Conservation (phyloP, 2,113 vertebrate species). For the Ascaphus truei region DNA sequence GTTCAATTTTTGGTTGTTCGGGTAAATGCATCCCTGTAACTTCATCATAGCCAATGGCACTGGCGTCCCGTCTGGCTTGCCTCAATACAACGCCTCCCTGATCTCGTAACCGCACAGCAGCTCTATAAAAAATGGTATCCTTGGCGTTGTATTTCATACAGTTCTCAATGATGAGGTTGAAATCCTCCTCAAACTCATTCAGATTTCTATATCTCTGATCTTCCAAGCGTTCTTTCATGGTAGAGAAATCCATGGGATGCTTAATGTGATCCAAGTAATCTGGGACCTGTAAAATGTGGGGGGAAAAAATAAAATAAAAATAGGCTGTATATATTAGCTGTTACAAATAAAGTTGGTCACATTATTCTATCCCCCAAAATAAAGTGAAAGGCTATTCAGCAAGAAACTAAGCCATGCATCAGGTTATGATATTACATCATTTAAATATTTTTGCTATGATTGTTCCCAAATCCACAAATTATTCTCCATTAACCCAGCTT, state of each 20-base stretch:
- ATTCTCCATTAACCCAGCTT: no score
- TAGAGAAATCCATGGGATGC: constrained; percentile 94
- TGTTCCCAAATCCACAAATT: no score
- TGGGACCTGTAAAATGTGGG: constrained; percentile 81
- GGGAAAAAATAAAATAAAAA: no score
- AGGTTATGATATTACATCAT: no score
- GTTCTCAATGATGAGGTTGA: constrained; percentile 89
- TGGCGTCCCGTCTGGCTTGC: constrained; percentile 79
- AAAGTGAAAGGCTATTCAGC: no score
- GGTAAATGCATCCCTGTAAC: constrained; percentile 87
- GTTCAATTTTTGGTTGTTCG: constrained; percentile 75
- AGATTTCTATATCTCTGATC: constrained; percentile 82
- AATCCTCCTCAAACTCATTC: constrained; percentile 86
- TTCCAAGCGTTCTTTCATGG: constrained; percentile 85
- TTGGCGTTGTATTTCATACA: constrained; percentile 97
- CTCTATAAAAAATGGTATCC: constrained; percentile 93
- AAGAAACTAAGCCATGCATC: no score
- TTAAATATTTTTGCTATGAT: no score
- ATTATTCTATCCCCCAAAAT: no score
- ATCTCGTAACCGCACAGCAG: constrained; percentile 85
- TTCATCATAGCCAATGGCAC: constrained; percentile 81
- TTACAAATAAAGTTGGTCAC: no score
- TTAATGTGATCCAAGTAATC: constrained; percentile 95
- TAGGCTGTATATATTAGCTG: no score
- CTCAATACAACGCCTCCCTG: constrained; percentile 88